Conservation (phyloP, 2,888 invertebrate species). For the Drosophila macrospina region DNA sequence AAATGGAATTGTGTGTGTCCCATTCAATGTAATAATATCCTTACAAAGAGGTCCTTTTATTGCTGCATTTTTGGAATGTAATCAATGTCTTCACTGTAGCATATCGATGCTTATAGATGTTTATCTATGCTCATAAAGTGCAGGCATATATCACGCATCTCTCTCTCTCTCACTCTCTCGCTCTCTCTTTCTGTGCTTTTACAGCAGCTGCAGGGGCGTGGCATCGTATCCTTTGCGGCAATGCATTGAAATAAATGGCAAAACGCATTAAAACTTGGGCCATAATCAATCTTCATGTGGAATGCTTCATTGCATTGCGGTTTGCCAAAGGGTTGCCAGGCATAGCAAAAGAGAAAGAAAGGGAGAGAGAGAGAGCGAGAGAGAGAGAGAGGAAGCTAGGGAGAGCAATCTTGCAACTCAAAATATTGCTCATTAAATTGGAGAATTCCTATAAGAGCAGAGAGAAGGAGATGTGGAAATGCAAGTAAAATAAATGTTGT, state of each 20-base stretch:
- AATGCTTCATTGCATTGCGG: conserved; percentile 71
- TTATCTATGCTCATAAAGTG: conserved; percentile 40
- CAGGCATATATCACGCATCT: conserved; percentile 7
- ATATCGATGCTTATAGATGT: conserved; percentile 39
- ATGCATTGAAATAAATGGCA: conserved; percentile 79
- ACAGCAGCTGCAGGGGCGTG: conserved; percentile 36
- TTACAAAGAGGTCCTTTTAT: background rate
- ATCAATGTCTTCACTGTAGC: conserved; percentile 48
- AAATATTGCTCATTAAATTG: conserved; percentile 72
- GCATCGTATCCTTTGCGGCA: conserved; percentile 59
- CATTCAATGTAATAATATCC: conserved; percentile 25
- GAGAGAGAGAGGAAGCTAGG: background rate
- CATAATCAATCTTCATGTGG: conserved; percentile 76
- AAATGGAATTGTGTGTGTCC: conserved; percentile 19
- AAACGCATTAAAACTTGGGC: conserved; percentile 76
- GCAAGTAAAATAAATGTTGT: conserved; percentile 24
- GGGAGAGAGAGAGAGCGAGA: background rate
- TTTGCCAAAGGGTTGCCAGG: conserved; percentile 12
- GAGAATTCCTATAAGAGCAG: conserved; percentile 3
- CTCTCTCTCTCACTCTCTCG: conserved; percentile 1
- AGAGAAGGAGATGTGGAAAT: background rate
- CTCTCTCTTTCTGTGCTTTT: background rate
- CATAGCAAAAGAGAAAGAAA: background rate
- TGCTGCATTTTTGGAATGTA: conserved; percentile 6
- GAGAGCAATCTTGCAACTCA: conserved; percentile 19